These are phyloP conservation scores for Leuciscus idus DNA, from an alignment of 2,113 vertebrate species.

Conservation along the genomic window DNA sequence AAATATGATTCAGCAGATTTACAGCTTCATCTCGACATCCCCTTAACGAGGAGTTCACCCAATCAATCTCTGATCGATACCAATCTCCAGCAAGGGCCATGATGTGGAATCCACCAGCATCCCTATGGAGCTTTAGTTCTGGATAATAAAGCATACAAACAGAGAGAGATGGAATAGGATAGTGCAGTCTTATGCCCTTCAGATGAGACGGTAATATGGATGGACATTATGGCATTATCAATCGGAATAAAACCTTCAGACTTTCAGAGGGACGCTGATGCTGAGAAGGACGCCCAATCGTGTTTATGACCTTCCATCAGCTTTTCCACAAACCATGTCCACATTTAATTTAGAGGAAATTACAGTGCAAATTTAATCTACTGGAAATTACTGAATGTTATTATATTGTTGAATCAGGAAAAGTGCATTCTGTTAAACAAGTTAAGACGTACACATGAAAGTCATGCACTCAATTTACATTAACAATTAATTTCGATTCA, in stretches of 20 bases:
- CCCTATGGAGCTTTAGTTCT: slow-evolving; percentile 39
- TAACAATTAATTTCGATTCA: not conserved
- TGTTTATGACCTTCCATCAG: slow-evolving; percentile 9
- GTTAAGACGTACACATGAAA: slow-evolving; percentile 10
- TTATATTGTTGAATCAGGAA: slow-evolving; percentile 7
- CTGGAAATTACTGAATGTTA: slow-evolving; percentile 14
- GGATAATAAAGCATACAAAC: slow-evolving; percentile 46
- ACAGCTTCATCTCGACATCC: slow-evolving; percentile 67
- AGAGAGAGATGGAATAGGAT: slow-evolving; percentile 16
- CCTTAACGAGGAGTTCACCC: slow-evolving; percentile 69
- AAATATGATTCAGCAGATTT: slow-evolving; percentile 73
- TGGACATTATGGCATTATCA: slow-evolving; percentile 27
- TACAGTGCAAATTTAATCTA: not conserved
- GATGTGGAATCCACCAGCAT: slow-evolving; percentile 27
- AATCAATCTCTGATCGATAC: slow-evolving; percentile 75
- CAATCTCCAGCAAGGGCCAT: slow-evolving; percentile 57
- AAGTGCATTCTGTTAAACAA: not conserved
- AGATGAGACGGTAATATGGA: slow-evolving; percentile 19
- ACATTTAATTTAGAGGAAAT: slow-evolving; percentile 31
- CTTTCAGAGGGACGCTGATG: not conserved
- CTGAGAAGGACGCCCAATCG: not conserved
- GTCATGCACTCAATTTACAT: not conserved
- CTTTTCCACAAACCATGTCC: slow-evolving; percentile 23
- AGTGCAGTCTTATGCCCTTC: slow-evolving; percentile 21
- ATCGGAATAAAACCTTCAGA: not conserved